Base-by-base conservation (phyloP, 2,797 vertebrate genomes). In the Ctenopoma multispine region DNA sequence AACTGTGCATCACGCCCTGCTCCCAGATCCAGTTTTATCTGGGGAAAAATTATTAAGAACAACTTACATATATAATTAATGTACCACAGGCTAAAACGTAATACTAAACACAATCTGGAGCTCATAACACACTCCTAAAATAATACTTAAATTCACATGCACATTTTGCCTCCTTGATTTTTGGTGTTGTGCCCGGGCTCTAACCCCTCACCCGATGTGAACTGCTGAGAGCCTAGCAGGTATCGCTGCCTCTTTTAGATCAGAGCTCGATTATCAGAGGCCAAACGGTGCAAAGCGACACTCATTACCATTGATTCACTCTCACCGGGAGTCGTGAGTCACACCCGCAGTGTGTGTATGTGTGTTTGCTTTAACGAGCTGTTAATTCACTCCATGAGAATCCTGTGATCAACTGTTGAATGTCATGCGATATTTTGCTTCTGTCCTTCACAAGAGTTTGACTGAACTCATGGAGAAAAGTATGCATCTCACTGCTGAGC, bases 301-400 rank as follows among this genome's bases (percentile, higher is more conserved):
- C 79, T 89, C 80, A 84, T 89, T 89, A 85, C 58, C 79, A 76
- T 84, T 78, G 78, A 89, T 89, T 86, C 58, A 8, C 76, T 44
- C 81, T 85, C 82, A 46, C 55, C 38, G 8, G 85, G 82, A 81
- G 65, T 63, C 61, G n/a, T 69, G 34, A 72, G 48, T 56, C 73
- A 59, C 15, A 69, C 68, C 49, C 82, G 54, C 41, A 49, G 23
- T 73, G 63, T 36, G 64, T 41, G 47, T 20, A 43, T 44, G 50
- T 57, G 60, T 57, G 55, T 43, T 29, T 61, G 55, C 59, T 60
- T 69, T 9, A 63, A 36, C 18, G 51, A 40, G 34, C 41, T 49
- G 36, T 63, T 78, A 64, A 82, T 82, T 77, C 55, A 55, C 48
- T 50, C 27, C 49, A n/a, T 40, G 65, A 86, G 46, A 51, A 68